Conservation (phyloP, 2,888 invertebrate genomes). For the Orthosia incerta region DNA sequence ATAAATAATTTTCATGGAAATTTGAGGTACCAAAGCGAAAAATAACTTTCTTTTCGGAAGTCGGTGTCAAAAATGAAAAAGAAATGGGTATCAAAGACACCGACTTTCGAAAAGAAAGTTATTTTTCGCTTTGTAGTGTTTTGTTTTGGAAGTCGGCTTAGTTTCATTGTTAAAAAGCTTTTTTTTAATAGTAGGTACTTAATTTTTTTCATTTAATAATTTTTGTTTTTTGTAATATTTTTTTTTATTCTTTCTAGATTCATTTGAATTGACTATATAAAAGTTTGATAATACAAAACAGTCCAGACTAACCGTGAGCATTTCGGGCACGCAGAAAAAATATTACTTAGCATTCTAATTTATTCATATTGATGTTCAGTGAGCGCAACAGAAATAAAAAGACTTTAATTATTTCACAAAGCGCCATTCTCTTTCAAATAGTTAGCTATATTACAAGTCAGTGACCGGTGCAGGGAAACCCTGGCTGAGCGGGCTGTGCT, state of each 20-base stretch:
- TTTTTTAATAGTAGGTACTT: too few relatives aligned
- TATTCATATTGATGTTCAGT: conserved; percentile 47
- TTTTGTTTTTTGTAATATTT: too few relatives aligned
- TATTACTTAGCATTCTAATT: conserved; percentile 40
- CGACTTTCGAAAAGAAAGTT: too few relatives aligned
- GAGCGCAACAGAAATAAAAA: conserved; percentile 42
- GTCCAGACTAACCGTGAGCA: not conserved
- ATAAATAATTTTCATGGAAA: too few relatives aligned
- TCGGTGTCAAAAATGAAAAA: too few relatives aligned
- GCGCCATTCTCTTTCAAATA: conserved; percentile 40
- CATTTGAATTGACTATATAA: not conserved
- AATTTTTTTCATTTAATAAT: too few relatives aligned
- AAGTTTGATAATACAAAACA: not conserved
- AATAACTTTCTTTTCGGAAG: too few relatives aligned
- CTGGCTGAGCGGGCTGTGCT: conserved; percentile 42
- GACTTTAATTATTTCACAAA: conserved; percentile 40
- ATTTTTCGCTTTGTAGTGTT: too few relatives aligned
- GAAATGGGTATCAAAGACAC: too few relatives aligned
- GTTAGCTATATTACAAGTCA: conserved; percentile 43
- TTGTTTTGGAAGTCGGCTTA: too few relatives aligned
- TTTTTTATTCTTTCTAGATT: not conserved
- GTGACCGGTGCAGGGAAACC: conserved; percentile 55
- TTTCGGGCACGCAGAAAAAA: conserved; percentile 14
- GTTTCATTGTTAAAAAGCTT: too few relatives aligned
- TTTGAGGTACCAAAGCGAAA: too few relatives aligned